Conservation (phyloP, 2,888 invertebrate genomes). For the Eristalis intricaria region DNA sequence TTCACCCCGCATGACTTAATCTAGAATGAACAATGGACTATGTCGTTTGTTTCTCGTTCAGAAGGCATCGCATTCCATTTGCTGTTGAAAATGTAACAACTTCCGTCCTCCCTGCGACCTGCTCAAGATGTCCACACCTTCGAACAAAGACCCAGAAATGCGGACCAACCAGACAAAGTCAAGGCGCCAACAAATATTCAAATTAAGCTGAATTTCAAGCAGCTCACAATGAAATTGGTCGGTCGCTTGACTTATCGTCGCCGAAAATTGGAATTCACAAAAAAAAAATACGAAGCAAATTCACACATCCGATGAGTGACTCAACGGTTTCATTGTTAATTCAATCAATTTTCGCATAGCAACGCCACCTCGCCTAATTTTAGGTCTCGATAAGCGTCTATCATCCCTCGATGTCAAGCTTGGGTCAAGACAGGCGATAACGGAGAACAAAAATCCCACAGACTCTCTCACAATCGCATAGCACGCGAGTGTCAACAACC, state of each 20-base stretch:
- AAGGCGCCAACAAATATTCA: neutral
- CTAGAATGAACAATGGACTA: neutral
- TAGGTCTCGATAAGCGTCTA: constrained; percentile 20
- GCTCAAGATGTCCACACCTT: neutral
- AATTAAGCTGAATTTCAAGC: neutral
- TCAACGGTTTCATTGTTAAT: neutral
- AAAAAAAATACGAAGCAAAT: neutral
- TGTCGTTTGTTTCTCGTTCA: too few species aligned
- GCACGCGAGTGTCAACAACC: neutral
- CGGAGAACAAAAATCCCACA: neutral
- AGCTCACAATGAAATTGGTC: neutral
- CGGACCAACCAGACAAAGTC: neutral
- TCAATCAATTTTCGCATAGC: constrained; percentile 3
- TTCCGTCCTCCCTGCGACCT: neutral
- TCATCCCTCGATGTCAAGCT: constrained; percentile 25
- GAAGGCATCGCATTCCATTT: too few species aligned
- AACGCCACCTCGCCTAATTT: constrained; percentile 26
- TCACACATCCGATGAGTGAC: neutral
- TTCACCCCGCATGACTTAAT: neutral
- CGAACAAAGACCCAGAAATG: too few species aligned
- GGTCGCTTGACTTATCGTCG: neutral
- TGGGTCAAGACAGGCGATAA: constrained; percentile 26
- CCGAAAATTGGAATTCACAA: neutral
- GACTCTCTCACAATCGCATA: constrained; percentile 16
- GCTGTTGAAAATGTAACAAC: too few species aligned